Base-by-base conservation (phyloP, 2,113 vertebrate species). In the Seriola aureovittata region DNA sequence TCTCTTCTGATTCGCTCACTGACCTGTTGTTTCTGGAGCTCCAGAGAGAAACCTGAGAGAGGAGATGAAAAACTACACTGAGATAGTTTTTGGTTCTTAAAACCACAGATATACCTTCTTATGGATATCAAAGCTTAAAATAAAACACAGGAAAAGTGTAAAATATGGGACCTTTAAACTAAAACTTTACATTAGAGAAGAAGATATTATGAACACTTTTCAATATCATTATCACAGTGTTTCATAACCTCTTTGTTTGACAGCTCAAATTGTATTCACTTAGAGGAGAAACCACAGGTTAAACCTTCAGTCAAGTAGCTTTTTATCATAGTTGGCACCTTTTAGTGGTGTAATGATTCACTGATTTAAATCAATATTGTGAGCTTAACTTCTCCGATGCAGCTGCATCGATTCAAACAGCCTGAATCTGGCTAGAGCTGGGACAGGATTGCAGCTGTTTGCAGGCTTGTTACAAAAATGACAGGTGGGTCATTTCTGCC, bases 331-430 rank as follows among this genome's bases (percentile, higher is more conserved):
- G 40, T 34, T 42, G 38, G 34, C 72, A 67, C n/a, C 46, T 75
- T 72, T 75, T 23, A 60, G 58, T 23, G 38, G 16, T 34, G 29
- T 77, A 69, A 50, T 62, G 76, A 71, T 67, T 71, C 50, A 57
- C 21, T 2, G 14, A 81, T 78, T 46, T 16, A 40, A 80, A 82
- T 62, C 54, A 7, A 77, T 68, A 23, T 4, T 44, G 40, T 44
- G 59, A 71, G 50, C 58, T 70, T n/a, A 40, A 84, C 2, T 11
- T 58, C 42, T 44, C 14, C 23, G n/a, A 62, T 40, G 70, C 25
- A 9, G 55, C 46, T 36, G 52, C 17, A 78, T 57, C 0, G 11
- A 65, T 64, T 82, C 14, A 29, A 71, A 73, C 50, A 34, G 79
- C 55, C 40, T 52, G 58, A 74, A n/a, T 58, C 12, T 23, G 36